These are phyloP conservation scores for Drosophila phalerata DNA, from an alignment of 2,888 invertebrate species.

Conservation along the genomic window DNA sequence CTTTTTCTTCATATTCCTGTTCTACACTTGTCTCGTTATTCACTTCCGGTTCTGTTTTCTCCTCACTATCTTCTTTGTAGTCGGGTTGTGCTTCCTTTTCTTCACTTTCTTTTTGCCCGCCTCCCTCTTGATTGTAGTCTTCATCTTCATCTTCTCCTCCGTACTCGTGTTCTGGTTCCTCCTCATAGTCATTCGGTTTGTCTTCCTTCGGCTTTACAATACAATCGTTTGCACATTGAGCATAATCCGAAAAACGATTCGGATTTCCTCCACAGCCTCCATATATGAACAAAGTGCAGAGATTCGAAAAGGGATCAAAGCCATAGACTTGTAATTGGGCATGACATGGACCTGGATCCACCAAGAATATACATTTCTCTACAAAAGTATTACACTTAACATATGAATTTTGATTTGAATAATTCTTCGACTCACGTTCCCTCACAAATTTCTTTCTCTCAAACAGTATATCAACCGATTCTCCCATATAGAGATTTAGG, in stretches of 20 bases:
- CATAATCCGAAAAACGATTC: slow-evolving; percentile 41
- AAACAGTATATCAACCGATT: neutral
- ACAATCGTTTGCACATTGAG: slow-evolving; percentile 37
- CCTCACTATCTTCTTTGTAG: neutral
- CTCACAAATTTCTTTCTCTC: slow-evolving; percentile 10
- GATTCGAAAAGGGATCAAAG: slow-evolving; percentile 31
- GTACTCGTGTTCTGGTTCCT: neutral
- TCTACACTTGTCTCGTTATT: neutral
- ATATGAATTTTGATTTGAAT: neutral
- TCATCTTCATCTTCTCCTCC: neutral
- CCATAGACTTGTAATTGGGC: slow-evolving; percentile 3
- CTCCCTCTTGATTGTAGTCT: neutral
- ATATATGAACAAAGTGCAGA: slow-evolving; percentile 41
- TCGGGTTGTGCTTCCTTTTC: neutral
- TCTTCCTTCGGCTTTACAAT: slow-evolving; percentile 1
- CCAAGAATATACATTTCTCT: slow-evolving; percentile 40
- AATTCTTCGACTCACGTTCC: slow-evolving; percentile 12
- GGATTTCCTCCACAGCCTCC: slow-evolving; percentile 64
- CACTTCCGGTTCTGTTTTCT: neutral
- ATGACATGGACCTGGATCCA: slow-evolving; percentile 39
- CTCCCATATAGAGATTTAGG: neutral
- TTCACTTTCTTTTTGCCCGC: neutral
- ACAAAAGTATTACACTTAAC: neutral
- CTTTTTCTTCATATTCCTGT: neutral
- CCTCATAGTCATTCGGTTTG: neutral